These are phyloP conservation scores for Ennomos quercinarius DNA, from an alignment of 2,888 invertebrate genomes.

Conservation along the genomic window DNA sequence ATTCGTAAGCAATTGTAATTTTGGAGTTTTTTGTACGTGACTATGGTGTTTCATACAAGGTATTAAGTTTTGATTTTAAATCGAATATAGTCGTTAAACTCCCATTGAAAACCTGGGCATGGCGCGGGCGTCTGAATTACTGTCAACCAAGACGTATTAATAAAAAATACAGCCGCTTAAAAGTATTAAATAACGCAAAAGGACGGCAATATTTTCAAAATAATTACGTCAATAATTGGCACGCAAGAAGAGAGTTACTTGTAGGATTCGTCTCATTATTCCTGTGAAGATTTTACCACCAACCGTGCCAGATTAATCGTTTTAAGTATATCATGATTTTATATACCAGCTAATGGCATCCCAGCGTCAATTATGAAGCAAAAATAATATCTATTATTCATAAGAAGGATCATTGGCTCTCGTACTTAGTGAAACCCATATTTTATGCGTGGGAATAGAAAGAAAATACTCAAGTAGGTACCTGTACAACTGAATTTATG, in stretches of 20 bases:
- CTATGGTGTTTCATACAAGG: conserved; percentile 19
- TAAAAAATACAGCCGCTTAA: conserved; percentile 75
- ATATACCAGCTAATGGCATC: conserved; percentile 44
- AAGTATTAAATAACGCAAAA: conserved; percentile 76
- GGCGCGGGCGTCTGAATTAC: conserved; percentile 61
- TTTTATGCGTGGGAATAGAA: conserved; percentile 49
- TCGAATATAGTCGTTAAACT: conserved; percentile 56
- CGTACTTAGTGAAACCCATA: conserved; percentile 61
- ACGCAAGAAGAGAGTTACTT: conserved; percentile 65
- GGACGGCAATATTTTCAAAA: conserved; percentile 80
- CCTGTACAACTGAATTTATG: neutral
- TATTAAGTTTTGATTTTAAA: conserved; percentile 33
- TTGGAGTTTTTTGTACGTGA: conserved; percentile 17
- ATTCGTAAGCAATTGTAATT: conserved; percentile 16
- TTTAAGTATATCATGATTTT: conserved; percentile 82
- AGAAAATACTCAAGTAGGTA: conserved; percentile 2
- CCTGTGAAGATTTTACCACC: conserved; percentile 78
- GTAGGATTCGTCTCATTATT: conserved; percentile 76
- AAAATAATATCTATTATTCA: conserved; percentile 81
- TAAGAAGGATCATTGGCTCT: conserved; percentile 36
- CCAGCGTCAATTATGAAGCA: conserved; percentile 77
- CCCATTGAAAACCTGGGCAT: conserved; percentile 70
- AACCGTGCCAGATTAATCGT: conserved; percentile 82
- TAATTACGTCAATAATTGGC: conserved; percentile 85
- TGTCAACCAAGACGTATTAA: conserved; percentile 60